A percentile compares a stretch with the other conserved stretches of the same genome.
Evolutionary conservation across 2,113 vertebrate genomes (phyloP).

Genomic region (Oryzias woworae): DNA sequence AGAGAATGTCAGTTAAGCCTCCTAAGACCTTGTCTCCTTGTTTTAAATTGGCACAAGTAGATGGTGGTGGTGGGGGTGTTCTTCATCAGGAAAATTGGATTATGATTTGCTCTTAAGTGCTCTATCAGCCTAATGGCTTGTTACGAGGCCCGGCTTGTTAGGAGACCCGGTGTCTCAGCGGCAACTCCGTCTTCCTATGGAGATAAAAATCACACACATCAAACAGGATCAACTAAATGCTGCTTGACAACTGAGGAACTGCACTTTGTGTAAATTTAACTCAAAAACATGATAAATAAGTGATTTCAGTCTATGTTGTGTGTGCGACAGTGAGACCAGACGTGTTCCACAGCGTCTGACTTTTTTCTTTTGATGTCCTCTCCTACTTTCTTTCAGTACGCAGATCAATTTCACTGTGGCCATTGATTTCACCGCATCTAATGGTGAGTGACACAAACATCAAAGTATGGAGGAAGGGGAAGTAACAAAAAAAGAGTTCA

Average conservation of each 20-base stretch:
- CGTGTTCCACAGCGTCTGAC: slow-evolving; percentile 23
- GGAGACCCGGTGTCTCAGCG: slow-evolving; percentile 17
- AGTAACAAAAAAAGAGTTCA: neutral
- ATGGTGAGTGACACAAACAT: slow-evolving; percentile 82
- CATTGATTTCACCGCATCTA: slow-evolving; percentile 96
- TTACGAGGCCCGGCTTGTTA: slow-evolving; percentile 45
- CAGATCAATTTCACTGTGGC: slow-evolving; percentile 98
- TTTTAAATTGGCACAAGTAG: slow-evolving; percentile 55
- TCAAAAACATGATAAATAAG: too few species aligned
- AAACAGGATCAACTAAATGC: slow-evolving; percentile 9
- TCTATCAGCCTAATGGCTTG: slow-evolving; percentile 60
- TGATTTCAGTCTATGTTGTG: neutral
- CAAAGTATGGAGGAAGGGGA: neutral
- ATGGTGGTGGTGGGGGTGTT: slow-evolving; percentile 13
- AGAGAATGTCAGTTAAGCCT: slow-evolving; percentile 27
- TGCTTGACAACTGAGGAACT: slow-evolving; percentile 4
- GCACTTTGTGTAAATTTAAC: neutral
- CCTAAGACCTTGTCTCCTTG: slow-evolving; percentile 43
- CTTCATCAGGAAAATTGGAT: slow-evolving; percentile 69
- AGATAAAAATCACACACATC: slow-evolving; percentile 25
- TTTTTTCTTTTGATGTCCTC: slow-evolving; percentile 30
- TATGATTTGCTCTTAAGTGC: slow-evolving; percentile 68
- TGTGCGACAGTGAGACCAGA: neutral
- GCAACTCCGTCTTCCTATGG: slow-evolving; percentile 22
- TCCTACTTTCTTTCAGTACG: slow-evolving; percentile 76